Base-by-base conservation (phyloP, 2,888 invertebrate species). In the Tetheella fluctuosa region DNA sequence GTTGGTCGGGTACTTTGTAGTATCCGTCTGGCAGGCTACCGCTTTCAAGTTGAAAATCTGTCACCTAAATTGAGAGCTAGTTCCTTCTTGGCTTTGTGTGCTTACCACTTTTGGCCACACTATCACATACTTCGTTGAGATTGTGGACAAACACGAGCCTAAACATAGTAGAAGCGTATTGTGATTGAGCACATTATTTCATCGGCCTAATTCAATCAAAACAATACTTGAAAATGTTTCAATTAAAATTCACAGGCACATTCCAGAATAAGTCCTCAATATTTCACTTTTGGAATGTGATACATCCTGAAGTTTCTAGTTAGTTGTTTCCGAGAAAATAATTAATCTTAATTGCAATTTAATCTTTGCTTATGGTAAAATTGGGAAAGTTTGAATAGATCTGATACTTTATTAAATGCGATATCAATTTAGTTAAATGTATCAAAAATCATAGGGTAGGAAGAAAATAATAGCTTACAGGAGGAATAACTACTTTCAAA, bases 271-370 rank as follows among this genome's bases (percentile, higher is more conserved):
- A n/a, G 39, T 8, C 62, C 37, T 34, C 37, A 39, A 39, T 58
- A 58, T 13, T 34, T 23, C 23, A 48, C 37, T 55, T 57, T 13
- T 34, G 59, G 56, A 65, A 62, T 61, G 62, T 48, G 65, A 65
- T 63, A 61, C 59, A 65, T 57, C 58, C 61, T 20, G 1, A 23
- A 64, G 59, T 64, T 64, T 54, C 62, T 58, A 58, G 54, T 23
- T 23, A 37, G 58, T 60, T 63, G 56, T 62, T 67, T 60, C 59
- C 39, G 58, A 60, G 56, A 56, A 64, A 70, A 67, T 68, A 64
- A 68, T 65, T 64, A 30, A 63, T 64, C 55, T 63, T 67, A 66
- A 71, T 67, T 67, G 70, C 65, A 64, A 68, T 63, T 61, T 64
- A 68, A 70, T 64, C 54, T 57, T 59, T 60, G 63, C 42, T 59